Conservation (phyloP, 1,140 invertebrate genomes). For the Druon quercuslanigerum region DNA sequence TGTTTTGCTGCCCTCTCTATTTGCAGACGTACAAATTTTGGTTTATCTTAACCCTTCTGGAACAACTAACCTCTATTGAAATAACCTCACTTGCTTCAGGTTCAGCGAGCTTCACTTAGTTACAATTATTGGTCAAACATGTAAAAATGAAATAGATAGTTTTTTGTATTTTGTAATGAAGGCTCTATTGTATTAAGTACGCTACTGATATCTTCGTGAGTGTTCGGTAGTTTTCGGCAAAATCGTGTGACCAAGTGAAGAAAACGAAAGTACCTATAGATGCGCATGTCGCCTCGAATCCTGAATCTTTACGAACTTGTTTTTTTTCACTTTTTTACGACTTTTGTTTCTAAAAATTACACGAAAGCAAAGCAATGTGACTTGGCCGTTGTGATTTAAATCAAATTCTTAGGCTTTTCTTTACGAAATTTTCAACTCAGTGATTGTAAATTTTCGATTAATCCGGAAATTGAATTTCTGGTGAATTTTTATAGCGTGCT, state of each 20-base stretch:
- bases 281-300: not conserved
- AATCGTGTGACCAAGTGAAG: not conserved
- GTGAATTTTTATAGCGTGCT: constrained; percentile 34
- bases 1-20: not conserved
- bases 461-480: not conserved
- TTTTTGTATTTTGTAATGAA: not conserved
- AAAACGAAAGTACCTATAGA: constrained; percentile 10
- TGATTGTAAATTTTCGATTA: not conserved
- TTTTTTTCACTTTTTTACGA: not conserved
- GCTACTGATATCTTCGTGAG: constrained; percentile 25
- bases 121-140: not conserved
- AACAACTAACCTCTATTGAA: not conserved
- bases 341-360: constrained; percentile 9
- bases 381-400: not conserved
- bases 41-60: not conserved
- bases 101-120: not conserved
- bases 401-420: not conserved
- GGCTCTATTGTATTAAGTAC: not conserved
- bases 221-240: not conserved
- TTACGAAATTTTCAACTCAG: not conserved
- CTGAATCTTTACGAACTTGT: not conserved
- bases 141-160: not conserved
- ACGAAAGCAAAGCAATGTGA: constrained; percentile 32
- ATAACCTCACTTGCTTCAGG: not conserved
- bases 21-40: not conserved